Conservation (phyloP, 2,113 vertebrate genomes). For the Indicator indicator region DNA sequence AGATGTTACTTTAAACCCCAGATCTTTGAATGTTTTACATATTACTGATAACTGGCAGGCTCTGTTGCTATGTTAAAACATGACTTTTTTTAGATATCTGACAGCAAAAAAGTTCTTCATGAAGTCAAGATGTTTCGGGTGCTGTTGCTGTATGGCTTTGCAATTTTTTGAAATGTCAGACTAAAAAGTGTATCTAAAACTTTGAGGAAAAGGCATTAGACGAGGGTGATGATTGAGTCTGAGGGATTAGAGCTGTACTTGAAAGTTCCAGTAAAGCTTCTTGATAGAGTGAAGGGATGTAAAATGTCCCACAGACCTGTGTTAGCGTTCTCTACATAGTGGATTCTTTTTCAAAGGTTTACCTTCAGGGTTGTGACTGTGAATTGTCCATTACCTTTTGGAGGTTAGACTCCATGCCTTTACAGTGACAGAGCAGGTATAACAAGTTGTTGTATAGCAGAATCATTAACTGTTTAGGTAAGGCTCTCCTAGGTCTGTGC, state of each 20-base stretch:
- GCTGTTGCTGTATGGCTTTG: background rate
- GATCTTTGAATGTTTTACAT: background rate
- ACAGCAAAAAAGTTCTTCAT: background rate
- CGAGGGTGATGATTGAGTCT: background rate
- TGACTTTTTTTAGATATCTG: background rate
- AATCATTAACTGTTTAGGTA: background rate
- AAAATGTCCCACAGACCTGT: background rate
- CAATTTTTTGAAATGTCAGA: background rate
- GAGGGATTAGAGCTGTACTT: background rate
- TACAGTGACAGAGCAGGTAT: background rate
- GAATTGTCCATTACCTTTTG: background rate
- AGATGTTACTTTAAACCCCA: background rate
- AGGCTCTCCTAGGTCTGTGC: background rate
- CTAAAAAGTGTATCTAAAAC: background rate
- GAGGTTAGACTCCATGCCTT: background rate
- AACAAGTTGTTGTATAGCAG: background rate
- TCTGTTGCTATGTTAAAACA: background rate
- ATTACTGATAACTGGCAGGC: background rate
- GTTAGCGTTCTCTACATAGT: rapidly evolving
- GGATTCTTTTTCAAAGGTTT: background rate
- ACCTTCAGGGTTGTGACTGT: background rate
- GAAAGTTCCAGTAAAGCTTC: background rate
- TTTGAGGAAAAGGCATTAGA: background rate
- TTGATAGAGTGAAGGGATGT: background rate
- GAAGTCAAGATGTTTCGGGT: background rate